Base-by-base conservation (phyloP, 2,797 vertebrate species). In the Rhyacichthys aspro region DNA sequence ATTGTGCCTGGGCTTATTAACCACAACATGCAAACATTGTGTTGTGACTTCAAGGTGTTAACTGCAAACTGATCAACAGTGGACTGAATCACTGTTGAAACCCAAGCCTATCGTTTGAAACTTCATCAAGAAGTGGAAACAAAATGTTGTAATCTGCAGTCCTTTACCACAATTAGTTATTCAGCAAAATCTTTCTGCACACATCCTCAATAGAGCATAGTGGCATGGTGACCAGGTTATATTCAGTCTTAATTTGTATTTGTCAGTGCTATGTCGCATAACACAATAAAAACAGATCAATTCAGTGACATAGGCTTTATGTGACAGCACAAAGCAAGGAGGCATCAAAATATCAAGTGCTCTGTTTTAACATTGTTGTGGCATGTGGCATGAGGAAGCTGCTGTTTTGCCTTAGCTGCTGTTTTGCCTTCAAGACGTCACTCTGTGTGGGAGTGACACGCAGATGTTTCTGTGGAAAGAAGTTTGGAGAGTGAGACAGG, bases 341-440 rank as follows among this genome's bases (percentile, higher is more conserved):
- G 1, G 7, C 23, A 28, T 6, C 23, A 28, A 28, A 28, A n/a
- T n/a, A n/a, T n/a, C n/a, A 5, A 28, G 23, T 6, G 23, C 23
- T 28, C 7, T 28, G 23, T 3, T 5, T 28, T 28, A 28, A 28
- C 23, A 28, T 6, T 28, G 4, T 5, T 81, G 78, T 86, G 81
- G 81, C 70, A 37, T 1, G 1, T 55, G 56, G 49, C 55, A 78
- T 28, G 71, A 82, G 77, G 84, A 90, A 90, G 71, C 74, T 2
- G 50, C 2, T 56, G 52, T 72, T n/a, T 67, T 66, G 44, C 23
- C 53, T 52, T 62, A 52, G 62, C 74, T 2, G 50, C 2, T 56
- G 52, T 72, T n/a, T 67, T 66, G 44, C 23, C 53, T 52, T 62
- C 60, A 36, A 81, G 34, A 72, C 36, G 56, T 82, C 77, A 81